Evolutionary conservation across 2,113 vertebrate species (phyloP).

Genomic region (Hyperopisus bebe): DNA sequence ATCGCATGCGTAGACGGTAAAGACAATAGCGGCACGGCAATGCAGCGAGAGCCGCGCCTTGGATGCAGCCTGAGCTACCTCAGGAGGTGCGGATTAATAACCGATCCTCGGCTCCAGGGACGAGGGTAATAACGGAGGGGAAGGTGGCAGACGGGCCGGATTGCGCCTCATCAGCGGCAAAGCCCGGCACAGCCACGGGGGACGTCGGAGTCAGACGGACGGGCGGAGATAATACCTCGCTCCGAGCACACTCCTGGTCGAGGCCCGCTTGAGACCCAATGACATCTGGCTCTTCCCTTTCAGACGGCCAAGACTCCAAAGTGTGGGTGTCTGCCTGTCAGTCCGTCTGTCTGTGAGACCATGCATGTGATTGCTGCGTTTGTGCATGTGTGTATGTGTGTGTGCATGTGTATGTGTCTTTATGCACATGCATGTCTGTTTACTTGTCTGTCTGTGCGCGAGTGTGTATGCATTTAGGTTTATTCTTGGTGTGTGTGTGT

Average conservation of each 20-base stretch:
- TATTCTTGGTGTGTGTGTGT: background rate
- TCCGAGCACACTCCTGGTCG: constrained; percentile 63
- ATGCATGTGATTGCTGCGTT: background rate
- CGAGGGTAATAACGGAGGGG: constrained; percentile 58
- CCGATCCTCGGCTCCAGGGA: constrained; percentile 11
- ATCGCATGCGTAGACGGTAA: background rate
- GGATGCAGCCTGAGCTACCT: constrained; percentile 4
- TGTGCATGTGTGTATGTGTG: background rate
- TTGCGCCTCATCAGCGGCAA: constrained; percentile 68
- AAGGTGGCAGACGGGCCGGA: constrained; percentile 68
- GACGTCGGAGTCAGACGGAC: constrained; percentile 55
- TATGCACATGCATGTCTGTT: background rate
- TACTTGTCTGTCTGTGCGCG: background rate
- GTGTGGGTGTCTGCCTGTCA: constrained; percentile 48
- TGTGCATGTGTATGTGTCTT: background rate
- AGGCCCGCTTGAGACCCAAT: constrained; percentile 63
- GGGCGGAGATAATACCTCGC: constrained; percentile 57
- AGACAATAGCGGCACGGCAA: background rate
- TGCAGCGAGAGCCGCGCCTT: background rate
- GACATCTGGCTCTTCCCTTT: constrained; percentile 64
- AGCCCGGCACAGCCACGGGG: constrained; percentile 60
- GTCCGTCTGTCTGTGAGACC: background rate
- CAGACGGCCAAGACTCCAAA: constrained; percentile 61
- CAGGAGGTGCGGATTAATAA: constrained; percentile 23
- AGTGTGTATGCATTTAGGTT: background rate